Percentiles rank a stretch among this genome's conserved stretches.
Evolutionary conservation across 2,113 vertebrate species (phyloP).

Genomic region (Muscicapa adusta): DNA sequence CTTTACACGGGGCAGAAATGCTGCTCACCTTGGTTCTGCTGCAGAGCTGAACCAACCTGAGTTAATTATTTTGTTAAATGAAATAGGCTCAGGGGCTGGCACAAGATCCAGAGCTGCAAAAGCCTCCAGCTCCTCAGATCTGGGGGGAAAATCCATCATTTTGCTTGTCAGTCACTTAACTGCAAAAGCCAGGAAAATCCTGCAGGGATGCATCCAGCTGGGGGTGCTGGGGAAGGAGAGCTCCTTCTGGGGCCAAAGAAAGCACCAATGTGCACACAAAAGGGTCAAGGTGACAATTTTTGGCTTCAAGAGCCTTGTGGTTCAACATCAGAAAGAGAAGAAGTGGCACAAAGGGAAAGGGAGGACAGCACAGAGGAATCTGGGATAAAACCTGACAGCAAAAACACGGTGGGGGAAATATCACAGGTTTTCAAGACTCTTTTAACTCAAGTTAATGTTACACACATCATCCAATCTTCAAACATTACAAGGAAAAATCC

Average conservation of each 20-base stretch:
- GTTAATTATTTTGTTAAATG: not conserved
- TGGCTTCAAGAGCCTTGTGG: not conserved
- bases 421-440: not conserved
- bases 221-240: rapidly evolving
- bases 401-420: rapidly evolving
- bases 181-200: not conserved
- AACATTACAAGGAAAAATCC: not conserved
- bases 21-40: not conserved
- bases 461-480: not conserved
- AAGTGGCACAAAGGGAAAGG: not conserved
- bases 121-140: not conserved
- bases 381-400: not conserved
- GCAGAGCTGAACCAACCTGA: rapidly evolving
- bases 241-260: rapidly evolving
- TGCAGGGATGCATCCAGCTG: rapidly evolving
- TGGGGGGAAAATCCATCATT: rapidly evolving
- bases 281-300: not conserved
- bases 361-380: not conserved
- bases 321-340: not conserved
- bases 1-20: rapidly evolving
- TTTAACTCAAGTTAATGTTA: not conserved
- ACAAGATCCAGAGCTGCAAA: not conserved
- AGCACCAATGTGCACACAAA: rapidly evolving
- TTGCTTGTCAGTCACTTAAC: not conserved
- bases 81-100: not conserved